Evolutionary conservation across 2,797 vertebrate species (phyloP), one percentile per base, ranked within the genome.

Genomic region (Prunella strophiata): DNA sequence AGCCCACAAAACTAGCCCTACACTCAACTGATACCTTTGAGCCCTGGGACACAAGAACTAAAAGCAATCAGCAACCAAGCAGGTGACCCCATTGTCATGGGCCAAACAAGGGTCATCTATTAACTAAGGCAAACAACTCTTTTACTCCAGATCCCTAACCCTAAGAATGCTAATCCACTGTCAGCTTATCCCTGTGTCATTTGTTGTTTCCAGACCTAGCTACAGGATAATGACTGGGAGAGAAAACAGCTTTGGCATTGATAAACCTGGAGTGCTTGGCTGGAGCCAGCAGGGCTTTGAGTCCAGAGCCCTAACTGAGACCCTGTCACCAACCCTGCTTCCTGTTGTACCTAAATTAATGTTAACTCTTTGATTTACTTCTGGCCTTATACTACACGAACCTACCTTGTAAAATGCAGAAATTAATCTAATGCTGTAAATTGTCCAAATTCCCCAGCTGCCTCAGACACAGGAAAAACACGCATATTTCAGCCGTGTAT

Each of bases 401-500:
- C 9, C 79, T 61, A 7, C 17, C 20, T 32, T 32, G 22, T 68
- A 57, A 67, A 90, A 76, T 8, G 11, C 29, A 90, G 76, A 38
- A 57, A 66, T 66, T 52, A 70, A 26, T 43, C 42, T 38, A 43
- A 34, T n/a, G 27, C 42, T 72, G 32, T 21, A 47, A 57, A 27
- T 73, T 48, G 30, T 34, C 76, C 15, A 5, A 45, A 50, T 79
- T 80, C 38, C 55, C 84, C 34, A 52, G 0, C 43, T 73, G 65
- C 73, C 47, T 88, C 55, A 82, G 72, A 79, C 38, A n/a, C 36
- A 43, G 47, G 38, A 63, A 66, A 45, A 74, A 12, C 36, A 45
- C 7, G 7, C 10, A 1, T 27, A 14, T 66, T 85, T 68, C 55
- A 83, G 62, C 45, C 50, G 26, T 0, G 0, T 17, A 10, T 34